Conservation (phyloP, 1,140 invertebrate genomes). For the Drosophila albomicans region DNA sequence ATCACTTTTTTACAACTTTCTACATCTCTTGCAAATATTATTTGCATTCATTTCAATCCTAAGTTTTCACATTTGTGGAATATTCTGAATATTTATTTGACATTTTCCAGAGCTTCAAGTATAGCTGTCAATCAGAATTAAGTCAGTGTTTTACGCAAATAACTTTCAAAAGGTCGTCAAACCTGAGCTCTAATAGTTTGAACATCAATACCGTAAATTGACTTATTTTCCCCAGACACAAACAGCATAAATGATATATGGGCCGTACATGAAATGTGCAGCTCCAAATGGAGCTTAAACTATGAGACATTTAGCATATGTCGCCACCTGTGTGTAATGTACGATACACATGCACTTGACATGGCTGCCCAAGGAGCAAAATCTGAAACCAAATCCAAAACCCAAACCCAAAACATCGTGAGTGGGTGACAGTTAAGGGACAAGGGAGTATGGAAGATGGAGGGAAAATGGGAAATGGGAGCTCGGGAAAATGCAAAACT, state of each 20-base stretch:
- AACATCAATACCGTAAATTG: constrained; percentile 13
- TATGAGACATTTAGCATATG: constrained; percentile 79
- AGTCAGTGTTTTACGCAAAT: too few relatives aligned
- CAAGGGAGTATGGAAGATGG: neutral
- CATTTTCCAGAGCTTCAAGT: too few relatives aligned
- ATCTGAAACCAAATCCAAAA: constrained; percentile 3
- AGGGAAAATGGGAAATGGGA: constrained; percentile 15
- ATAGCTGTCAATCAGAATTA: too few relatives aligned
- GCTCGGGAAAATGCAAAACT: constrained; percentile 67
- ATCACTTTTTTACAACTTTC: too few relatives aligned
- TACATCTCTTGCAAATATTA: too few relatives aligned
- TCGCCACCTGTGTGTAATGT: constrained; percentile 80
- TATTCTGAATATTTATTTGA: too few relatives aligned
- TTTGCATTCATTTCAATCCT: too few relatives aligned
- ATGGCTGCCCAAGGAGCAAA: constrained; percentile 41
- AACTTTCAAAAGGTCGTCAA: neutral
- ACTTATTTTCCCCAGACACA: constrained; percentile 4
- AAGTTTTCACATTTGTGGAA: too few relatives aligned
- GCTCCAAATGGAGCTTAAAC: constrained; percentile 51
- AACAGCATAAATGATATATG: constrained; percentile 59
- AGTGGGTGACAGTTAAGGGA: constrained; percentile 17
- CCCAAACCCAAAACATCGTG: constrained; percentile 15
- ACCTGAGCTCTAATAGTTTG: neutral
- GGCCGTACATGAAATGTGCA: constrained; percentile 36
- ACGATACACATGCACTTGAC: constrained; percentile 72